Evolutionary conservation across 2,113 vertebrate species (phyloP).

Genomic region (Cyanoderma ruficeps): DNA sequence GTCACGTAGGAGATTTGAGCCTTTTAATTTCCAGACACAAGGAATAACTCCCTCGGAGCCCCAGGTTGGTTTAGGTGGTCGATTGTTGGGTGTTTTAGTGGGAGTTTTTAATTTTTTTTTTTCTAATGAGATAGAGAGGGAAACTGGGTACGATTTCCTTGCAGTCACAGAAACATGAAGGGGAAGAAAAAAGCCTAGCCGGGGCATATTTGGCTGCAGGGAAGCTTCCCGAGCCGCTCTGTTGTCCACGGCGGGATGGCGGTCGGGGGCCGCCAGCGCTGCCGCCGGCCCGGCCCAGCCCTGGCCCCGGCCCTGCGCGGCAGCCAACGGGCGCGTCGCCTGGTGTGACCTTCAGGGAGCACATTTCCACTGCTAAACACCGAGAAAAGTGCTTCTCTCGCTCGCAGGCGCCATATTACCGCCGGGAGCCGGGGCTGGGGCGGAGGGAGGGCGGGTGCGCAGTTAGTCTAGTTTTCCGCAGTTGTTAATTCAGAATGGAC

Average conservation of each 20-base stretch:
- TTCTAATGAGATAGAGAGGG: not conserved
- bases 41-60: not conserved
- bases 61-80: not conserved
- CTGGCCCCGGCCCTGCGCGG: not conserved
- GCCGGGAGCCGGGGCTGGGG: not conserved
- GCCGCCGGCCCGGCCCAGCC: not conserved
- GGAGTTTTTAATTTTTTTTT: not conserved
- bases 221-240: not conserved
- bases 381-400: not conserved
- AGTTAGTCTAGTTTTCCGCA: not conserved
- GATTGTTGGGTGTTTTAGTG: not conserved
- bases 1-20: not conserved
- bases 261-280: not conserved
- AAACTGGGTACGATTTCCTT: not conserved
- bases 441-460: not conserved
- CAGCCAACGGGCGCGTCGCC: not conserved
- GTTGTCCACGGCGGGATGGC: not conserved
- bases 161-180: not conserved
- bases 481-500: not conserved
- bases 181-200: not conserved
- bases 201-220: not conserved
- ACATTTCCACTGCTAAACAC: not conserved
- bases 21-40: conserved; percentile 20
- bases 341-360: conserved; percentile 25
- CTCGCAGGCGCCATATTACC: not conserved